Conservation (phyloP, 2,113 vertebrate genomes). For the Corythornis cristatus region DNA sequence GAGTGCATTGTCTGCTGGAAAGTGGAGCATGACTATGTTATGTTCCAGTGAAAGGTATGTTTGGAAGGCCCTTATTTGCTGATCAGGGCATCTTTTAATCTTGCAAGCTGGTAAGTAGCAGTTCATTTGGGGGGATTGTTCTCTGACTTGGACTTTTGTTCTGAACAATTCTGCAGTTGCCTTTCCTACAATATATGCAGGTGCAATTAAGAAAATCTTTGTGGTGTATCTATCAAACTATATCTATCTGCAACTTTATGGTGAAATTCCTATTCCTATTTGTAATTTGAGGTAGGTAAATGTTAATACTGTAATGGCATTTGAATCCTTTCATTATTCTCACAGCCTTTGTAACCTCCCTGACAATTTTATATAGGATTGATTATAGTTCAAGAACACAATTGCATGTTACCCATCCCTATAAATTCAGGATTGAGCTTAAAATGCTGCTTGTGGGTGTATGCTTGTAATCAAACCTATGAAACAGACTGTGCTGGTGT, state of each 20-base stretch:
- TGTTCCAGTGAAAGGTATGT: neutral
- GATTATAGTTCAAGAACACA: neutral
- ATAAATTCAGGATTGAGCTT: neutral
- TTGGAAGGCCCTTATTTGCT: neutral
- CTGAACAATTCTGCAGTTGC: neutral
- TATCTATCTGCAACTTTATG: neutral
- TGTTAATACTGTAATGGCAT: neutral
- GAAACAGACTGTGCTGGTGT: neutral
- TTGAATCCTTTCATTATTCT: neutral
- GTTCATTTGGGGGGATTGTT: neutral
- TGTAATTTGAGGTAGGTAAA: neutral
- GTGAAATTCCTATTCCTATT: neutral
- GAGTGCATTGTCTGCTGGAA: neutral
- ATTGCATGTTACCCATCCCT: neutral
- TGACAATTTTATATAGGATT: neutral
- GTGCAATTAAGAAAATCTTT: neutral
- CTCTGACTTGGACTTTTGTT: neutral
- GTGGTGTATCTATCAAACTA: neutral
- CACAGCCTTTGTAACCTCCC: neutral
- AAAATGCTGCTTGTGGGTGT: neutral
- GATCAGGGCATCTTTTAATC: accelerated
- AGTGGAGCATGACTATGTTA: neutral
- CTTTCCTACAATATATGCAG: neutral
- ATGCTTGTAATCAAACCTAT: neutral
- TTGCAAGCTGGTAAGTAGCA: neutral